These are phyloP conservation scores for Meleagris gallopavo DNA, from an alignment of 2,113 vertebrate genomes.

Conservation along the genomic window DNA sequence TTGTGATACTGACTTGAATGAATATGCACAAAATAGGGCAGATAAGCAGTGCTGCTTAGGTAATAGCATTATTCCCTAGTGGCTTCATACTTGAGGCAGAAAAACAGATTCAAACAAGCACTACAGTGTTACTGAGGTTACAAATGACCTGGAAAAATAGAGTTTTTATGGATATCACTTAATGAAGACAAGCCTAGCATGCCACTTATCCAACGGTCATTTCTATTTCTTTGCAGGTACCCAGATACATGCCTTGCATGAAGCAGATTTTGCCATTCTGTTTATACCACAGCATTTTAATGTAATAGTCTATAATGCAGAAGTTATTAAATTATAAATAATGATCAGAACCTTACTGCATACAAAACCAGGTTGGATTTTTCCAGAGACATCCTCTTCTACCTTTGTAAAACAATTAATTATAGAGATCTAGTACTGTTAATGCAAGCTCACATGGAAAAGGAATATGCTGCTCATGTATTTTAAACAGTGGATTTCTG, in stretches of 20 bases:
- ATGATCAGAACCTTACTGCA: constrained; percentile 26
- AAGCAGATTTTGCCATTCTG: background rate
- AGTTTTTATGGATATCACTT: constrained; percentile 65
- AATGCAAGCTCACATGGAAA: constrained; percentile 13
- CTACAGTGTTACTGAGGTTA: constrained; percentile 38
- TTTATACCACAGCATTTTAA: background rate
- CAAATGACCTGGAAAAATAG: constrained; percentile 65
- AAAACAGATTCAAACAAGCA: constrained; percentile 65
- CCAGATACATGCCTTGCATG: background rate
- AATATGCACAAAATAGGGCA: constrained; percentile 1
- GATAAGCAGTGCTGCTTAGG: constrained; percentile 53
- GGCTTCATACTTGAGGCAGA: constrained; percentile 58
- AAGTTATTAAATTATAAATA: constrained; percentile 28
- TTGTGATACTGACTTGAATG: constrained; percentile 4
- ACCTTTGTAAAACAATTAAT: constrained; percentile 35
- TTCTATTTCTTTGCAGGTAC: constrained; percentile 1
- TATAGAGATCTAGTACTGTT: background rate
- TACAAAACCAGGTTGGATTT: background rate
- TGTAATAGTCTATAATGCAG: constrained; percentile 2
- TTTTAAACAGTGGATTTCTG: constrained; percentile 48
- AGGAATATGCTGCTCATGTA: constrained; percentile 3
- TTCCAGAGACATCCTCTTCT: constrained; percentile 34
- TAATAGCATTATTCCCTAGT: constrained; percentile 49
- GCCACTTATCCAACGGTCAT: background rate
- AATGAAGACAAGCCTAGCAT: constrained; percentile 20